These are phyloP conservation scores for Darevskia mixta DNA, from an alignment of 2,797 vertebrate species.

Conservation along the genomic window DNA sequence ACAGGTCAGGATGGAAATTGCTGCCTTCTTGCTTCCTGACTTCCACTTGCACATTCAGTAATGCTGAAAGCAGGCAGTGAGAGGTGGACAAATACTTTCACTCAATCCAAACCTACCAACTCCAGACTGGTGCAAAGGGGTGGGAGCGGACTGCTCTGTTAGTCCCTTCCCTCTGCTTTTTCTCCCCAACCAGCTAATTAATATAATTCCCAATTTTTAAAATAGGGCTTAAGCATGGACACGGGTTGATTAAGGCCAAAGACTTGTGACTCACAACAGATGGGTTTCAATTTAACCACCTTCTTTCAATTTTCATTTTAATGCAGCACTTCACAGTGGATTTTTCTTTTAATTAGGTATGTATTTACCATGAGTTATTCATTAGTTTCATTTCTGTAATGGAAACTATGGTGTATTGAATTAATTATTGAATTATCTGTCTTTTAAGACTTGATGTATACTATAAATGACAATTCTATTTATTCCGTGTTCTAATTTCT, in stretches of 20 bases:
- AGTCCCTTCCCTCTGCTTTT: not conserved
- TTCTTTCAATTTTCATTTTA: not conserved
- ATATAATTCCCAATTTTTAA: not conserved
- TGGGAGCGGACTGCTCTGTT: too few species aligned
- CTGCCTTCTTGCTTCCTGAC: not conserved
- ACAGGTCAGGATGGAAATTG: too few species aligned
- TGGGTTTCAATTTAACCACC: not conserved
- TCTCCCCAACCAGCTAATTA: not conserved
- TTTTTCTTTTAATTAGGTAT: slow-evolving; percentile 8
- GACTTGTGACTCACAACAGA: not conserved
- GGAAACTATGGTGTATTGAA: slow-evolving; percentile 43
- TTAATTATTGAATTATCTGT: slow-evolving; percentile 54
- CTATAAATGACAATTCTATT: slow-evolving; percentile 42
- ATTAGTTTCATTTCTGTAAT: slow-evolving; percentile 46
- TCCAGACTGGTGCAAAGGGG: too few species aligned
- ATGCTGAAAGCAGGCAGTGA: not conserved
- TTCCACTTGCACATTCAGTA: not conserved
- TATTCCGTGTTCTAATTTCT: slow-evolving; percentile 35
- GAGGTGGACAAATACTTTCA: too few species aligned
- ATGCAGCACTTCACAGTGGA: not conserved
- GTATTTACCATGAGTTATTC: slow-evolving; percentile 49
- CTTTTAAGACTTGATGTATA: slow-evolving; percentile 55
- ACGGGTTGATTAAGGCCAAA: not conserved
- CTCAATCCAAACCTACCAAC: not conserved
- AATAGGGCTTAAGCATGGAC: not conserved